Conservation (phyloP, 2,888 invertebrate species). For the Itoplectis maculator region DNA sequence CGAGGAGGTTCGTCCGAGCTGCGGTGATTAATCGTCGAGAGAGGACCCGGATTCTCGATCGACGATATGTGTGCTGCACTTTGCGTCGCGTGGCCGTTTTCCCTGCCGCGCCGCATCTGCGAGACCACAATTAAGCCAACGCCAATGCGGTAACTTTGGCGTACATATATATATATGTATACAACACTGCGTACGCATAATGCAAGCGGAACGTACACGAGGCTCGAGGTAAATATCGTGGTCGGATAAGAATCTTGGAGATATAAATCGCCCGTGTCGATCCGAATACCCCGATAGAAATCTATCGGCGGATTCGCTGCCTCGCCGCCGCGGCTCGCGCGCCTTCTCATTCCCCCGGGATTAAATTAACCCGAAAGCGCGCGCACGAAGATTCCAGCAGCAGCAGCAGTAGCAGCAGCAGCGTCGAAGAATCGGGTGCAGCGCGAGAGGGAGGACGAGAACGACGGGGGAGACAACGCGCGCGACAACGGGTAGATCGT, state of each 20-base stretch:
- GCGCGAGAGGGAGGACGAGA: constrained; percentile 43
- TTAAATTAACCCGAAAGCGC: constrained; percentile 66
- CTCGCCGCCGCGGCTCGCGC: constrained; percentile 50
- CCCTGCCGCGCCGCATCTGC: constrained; percentile 48
- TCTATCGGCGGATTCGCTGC: constrained; percentile 58
- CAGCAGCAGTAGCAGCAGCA: too few relatives aligned
- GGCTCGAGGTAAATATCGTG: constrained; percentile 75
- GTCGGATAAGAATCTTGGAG: constrained; percentile 78
- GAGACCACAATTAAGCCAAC: constrained; percentile 57
- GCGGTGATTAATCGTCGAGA: too few relatives aligned
- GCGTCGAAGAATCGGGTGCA: constrained; percentile 13
- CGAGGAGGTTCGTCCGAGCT: too few relatives aligned
- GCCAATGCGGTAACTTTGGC: constrained; percentile 12
- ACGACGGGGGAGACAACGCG: constrained; percentile 39
- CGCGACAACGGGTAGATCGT: constrained; percentile 43
- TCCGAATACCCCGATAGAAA: constrained; percentile 72
- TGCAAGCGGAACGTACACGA: constrained; percentile 16
- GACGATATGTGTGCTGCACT: constrained; percentile 23
- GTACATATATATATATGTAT: too few relatives aligned
- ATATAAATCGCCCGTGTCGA: constrained; percentile 80
- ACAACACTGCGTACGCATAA: background rate
- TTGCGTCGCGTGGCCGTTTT: constrained; percentile 41
- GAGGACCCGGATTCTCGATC: too few relatives aligned
- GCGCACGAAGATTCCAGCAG: constrained; percentile 19
- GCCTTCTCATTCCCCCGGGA: constrained; percentile 60